These are phyloP conservation scores for Thumatha senex DNA, from an alignment of 2,888 invertebrate species.

Conservation along the genomic window DNA sequence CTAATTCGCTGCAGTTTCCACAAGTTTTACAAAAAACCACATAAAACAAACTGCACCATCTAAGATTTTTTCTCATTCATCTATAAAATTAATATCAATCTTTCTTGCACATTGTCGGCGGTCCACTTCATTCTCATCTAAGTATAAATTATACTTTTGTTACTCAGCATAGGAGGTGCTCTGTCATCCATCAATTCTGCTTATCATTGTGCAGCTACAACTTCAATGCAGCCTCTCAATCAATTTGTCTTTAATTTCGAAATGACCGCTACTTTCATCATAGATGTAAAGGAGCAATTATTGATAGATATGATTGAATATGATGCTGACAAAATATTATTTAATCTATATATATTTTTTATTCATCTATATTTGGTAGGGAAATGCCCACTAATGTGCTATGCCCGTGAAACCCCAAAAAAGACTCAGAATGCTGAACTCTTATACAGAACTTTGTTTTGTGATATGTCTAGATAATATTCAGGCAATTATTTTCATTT, in stretches of 20 bases:
- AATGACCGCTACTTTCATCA: constrained; percentile 62
- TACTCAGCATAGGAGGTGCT: constrained; percentile 56
- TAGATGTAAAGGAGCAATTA: constrained; percentile 34
- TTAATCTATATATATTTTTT: neutral
- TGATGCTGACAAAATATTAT: constrained; percentile 5
- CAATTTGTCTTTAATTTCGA: constrained; percentile 67
- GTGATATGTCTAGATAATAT: too few species aligned
- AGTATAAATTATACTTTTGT: constrained; percentile 79
- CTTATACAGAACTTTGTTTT: too few species aligned
- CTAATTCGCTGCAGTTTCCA: too few species aligned
- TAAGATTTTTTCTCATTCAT: constrained; percentile 11
- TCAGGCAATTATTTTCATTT: too few species aligned
- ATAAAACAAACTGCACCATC: too few species aligned
- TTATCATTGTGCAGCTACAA: constrained; percentile 65
- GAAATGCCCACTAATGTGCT: too few species aligned
- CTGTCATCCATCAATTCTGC: constrained; percentile 75
- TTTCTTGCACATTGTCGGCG: constrained; percentile 50
- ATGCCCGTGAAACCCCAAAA: too few species aligned
- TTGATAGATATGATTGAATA: constrained; percentile 22
- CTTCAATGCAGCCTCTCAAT: constrained; percentile 57
- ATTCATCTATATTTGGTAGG: too few species aligned
- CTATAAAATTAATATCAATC: constrained; percentile 18
- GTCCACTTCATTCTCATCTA: constrained; percentile 65
- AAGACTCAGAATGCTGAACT: too few species aligned
- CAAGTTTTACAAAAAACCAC: too few species aligned